phyloP scores from a whole-genome alignment of 2,113 vertebrate genomes.

The Addax nasomaculatus region DNA sequence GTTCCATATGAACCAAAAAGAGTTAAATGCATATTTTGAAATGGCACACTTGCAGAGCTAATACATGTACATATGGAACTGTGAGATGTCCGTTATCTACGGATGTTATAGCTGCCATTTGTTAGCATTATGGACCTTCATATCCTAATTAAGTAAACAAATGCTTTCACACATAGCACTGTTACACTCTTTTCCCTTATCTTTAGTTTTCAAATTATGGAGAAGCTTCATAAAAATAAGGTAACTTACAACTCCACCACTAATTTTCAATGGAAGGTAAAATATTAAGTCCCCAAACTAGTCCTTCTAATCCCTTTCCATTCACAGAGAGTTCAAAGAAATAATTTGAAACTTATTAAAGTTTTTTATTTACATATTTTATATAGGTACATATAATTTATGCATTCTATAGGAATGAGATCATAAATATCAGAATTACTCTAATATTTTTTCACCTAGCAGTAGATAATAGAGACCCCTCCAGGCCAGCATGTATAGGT shows the following conservation, averaged over 20 bases:
- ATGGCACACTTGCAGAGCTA: neutral
- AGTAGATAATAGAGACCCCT: neutral
- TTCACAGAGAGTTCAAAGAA: neutral
- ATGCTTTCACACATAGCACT: neutral
- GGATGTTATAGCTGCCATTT: neutral
- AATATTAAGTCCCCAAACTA: neutral
- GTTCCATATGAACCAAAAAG: neutral
- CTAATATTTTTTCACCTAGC: neutral
- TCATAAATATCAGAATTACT: neutral
- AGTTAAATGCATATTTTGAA: neutral
- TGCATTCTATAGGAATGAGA: neutral
- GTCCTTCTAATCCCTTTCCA: neutral
- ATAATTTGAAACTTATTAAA: neutral
- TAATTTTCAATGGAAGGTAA: neutral
- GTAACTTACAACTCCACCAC: neutral
- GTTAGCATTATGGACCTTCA: neutral
- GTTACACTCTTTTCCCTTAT: neutral
- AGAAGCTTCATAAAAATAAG: neutral
- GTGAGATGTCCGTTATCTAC: neutral
- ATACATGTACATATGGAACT: neutral
- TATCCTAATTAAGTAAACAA: conserved; percentile 14
- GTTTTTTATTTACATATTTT: neutral
- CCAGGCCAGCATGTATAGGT: neutral
- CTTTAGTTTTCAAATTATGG: conserved; percentile 29
- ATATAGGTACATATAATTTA: neutral